Base-by-base conservation (phyloP, 2,888 invertebrate species). In the Oligia strigilis region DNA sequence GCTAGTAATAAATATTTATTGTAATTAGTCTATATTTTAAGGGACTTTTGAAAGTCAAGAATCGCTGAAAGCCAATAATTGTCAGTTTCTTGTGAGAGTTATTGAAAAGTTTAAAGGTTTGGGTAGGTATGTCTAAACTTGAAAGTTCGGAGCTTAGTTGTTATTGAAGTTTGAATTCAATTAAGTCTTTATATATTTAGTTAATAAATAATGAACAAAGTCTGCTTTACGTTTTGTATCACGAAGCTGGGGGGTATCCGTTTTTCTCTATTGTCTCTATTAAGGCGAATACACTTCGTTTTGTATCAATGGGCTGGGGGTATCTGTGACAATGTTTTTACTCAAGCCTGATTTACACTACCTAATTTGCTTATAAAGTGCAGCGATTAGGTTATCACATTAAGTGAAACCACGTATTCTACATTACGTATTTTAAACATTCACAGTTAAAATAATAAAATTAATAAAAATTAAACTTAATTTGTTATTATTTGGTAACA, bases 71-170 rank as follows among this genome's bases (percentile, higher is more conserved):
- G 52, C 23, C 43, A 43, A 36, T 17, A 43, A 36, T 17, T 78
- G 29, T 49, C 0, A 43, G 5, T 14, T 49, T 58, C 46, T 69
- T 8, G 6, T 17, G 3, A 17, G 0, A 80, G n/a, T 1, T 6
- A 29, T 64, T 77, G 19, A 29, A 43, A 64, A 75, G 55, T 66
- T 78, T 17, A 43, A 77, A 43, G 17, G 17, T 64, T 62, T 72
- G 17, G 2, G 19, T 36, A 9, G 2, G 19, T 36, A 9, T 0
- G 46, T 2, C n/a, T 36, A 36, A 64, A 36, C n/a, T 52, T 8
- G 19, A 36, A 29, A 49, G 13, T 49, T 23, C 9, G 36, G 8
- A 46, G 46, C 2, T 3, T 46, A 46, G 62, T 71, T 62, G 2
- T 9, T 49, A 58, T 17, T 49, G 1, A 29, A 62, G 9, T 46